phyloP scores from a whole-genome alignment of 2,113 vertebrate genomes.

The Hippocampus guttulatus region DNA sequence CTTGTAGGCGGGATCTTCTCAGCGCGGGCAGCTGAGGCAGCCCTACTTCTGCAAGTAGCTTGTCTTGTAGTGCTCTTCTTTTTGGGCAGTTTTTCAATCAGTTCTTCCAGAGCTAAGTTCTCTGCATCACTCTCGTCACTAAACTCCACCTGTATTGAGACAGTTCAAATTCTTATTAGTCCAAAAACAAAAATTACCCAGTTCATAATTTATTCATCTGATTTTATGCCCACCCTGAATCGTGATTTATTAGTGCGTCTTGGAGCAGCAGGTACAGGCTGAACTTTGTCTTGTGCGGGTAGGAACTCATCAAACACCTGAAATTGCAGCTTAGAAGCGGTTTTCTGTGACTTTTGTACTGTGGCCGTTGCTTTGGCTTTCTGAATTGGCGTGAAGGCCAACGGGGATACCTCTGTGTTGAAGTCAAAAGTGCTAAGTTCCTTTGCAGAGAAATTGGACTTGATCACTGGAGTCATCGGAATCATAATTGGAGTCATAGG shows the following conservation, averaged over 20 bases:
- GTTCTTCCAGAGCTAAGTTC: conserved; percentile 24
- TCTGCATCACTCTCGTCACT: conserved; percentile 86
- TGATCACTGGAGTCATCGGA: conserved; percentile 60
- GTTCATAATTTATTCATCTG: neutral
- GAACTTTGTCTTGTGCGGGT: conserved; percentile 38
- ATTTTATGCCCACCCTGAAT: conserved; percentile 70
- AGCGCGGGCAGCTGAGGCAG: conserved; percentile 12
- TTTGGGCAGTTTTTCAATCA: conserved; percentile 27
- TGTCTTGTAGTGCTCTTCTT: conserved; percentile 32
- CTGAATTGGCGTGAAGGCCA: conserved; percentile 64
- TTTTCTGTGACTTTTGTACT: conserved; percentile 39
- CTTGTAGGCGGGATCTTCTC: conserved; percentile 34
- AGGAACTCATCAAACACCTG: conserved; percentile 78
- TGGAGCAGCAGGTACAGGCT: conserved; percentile 75
- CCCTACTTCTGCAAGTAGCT: conserved; percentile 26
- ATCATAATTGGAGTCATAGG: conserved; percentile 30
- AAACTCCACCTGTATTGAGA: conserved; percentile 74
- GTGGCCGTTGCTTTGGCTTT: conserved; percentile 18
- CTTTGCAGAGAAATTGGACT: conserved; percentile 14
- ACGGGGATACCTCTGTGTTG: conserved; percentile 55
- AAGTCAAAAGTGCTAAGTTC: conserved; percentile 54
- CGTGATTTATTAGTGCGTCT: conserved; percentile 72
- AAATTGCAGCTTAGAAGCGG: conserved; percentile 64
- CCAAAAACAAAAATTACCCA: neutral
- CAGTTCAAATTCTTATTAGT: neutral